Evolutionary conservation across 2,797 vertebrate species (phyloP).

Genomic region (Gymnocypris eckloni): DNA sequence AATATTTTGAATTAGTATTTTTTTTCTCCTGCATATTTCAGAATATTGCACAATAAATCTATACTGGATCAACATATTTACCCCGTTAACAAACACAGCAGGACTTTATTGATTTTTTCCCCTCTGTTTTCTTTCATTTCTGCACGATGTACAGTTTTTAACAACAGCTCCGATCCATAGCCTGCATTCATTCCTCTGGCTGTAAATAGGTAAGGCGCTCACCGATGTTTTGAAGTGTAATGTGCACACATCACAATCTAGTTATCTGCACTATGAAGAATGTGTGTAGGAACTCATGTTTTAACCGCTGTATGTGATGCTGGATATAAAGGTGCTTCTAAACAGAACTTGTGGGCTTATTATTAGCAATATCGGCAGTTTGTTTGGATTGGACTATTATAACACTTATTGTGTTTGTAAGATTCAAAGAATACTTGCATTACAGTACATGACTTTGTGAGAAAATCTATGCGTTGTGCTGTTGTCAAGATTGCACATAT

Average conservation of each 20-base stretch:
- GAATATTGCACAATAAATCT: neutral
- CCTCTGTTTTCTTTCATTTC: neutral
- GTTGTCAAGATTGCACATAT: neutral
- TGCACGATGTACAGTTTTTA: neutral
- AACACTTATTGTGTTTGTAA: neutral
- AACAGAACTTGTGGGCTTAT: neutral
- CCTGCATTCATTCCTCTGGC: neutral
- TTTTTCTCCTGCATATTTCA: neutral
- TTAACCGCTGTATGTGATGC: neutral
- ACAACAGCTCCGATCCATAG: neutral
- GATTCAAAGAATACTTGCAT: neutral
- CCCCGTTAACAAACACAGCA: neutral
- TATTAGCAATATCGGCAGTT: neutral
- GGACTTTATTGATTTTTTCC: neutral
- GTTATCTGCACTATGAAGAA: neutral
- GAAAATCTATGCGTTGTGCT: neutral
- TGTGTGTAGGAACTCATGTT: neutral
- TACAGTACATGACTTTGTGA: neutral
- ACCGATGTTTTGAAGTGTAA: neutral
- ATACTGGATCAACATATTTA: neutral
- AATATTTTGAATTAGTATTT: neutral
- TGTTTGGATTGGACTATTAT: neutral
- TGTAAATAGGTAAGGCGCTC: neutral
- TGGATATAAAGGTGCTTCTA: neutral
- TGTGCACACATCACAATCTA: neutral